Evolutionary conservation across 2,888 invertebrate genomes (phyloP).

Genomic region (Brachypalpus laphriformis): DNA sequence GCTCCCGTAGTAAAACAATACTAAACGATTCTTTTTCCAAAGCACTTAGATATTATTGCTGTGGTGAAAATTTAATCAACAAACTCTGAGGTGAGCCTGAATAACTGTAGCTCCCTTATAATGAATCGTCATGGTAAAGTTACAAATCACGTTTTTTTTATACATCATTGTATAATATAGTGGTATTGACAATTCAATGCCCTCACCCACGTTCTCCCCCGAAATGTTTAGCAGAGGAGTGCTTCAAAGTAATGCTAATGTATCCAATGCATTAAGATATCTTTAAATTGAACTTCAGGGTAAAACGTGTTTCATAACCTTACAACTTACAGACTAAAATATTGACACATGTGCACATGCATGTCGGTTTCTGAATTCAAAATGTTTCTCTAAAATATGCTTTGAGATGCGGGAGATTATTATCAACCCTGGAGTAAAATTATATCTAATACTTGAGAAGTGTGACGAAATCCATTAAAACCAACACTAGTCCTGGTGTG

Average conservation of each 20-base stretch:
- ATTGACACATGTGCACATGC: background rate
- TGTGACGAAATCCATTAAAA: conserved; percentile 6
- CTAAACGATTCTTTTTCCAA: too few relatives aligned
- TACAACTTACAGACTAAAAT: background rate
- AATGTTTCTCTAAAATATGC: too few relatives aligned
- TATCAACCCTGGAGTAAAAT: conserved; percentile 15
- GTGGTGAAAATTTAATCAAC: too few relatives aligned
- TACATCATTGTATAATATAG: background rate
- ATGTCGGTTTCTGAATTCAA: too few relatives aligned
- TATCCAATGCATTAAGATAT: conserved; percentile 8
- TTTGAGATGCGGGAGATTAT: too few relatives aligned
- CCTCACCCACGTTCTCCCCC: conserved; percentile 4
- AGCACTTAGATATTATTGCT: too few relatives aligned
- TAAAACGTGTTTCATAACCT: conserved; percentile 2
- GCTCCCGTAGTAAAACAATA: too few relatives aligned
- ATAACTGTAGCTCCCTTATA: too few relatives aligned
- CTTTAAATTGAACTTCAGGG: conserved; percentile 20
- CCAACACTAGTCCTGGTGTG: background rate
- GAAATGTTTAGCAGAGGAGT: conserved; percentile 1
- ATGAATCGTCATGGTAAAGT: background rate
- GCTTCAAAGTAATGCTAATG: conserved; percentile 6
- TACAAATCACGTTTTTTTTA: background rate
- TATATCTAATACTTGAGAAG: conserved; percentile 4
- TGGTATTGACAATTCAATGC: background rate
- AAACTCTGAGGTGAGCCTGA: too few relatives aligned